Evolutionary conservation across 37 sponge, comb jelly and placozoan genomes (phyloP), one percentile per base, ranked within the genome.

Genomic region (Haliclona indistincta): DNA sequence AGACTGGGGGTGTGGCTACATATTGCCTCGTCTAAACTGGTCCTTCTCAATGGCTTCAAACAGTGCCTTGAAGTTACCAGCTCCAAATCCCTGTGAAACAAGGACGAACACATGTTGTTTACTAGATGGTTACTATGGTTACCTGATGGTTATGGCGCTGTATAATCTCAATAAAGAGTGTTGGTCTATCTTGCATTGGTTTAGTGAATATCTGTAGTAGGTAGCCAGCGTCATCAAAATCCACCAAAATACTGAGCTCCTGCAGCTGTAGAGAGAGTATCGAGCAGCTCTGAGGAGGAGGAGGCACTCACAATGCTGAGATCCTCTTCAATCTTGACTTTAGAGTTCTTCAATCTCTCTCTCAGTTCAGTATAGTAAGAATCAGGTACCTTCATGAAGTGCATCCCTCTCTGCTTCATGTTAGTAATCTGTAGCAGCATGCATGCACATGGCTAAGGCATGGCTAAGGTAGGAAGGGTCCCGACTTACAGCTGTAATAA

Each of bases 21-120:
- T 47, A 47, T 95, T 98, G 1, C 99, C 99, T 49, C 99, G 73
- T n/a, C 64, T 74, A 11, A 34, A 76, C 49, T 95, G 96, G 47
- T 95, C 99, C 1, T 37, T 23, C 51, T 98, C 99, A 41, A 98
- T 94, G 34, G 99, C 95, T 47, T 93, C 74, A 81, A 98, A 98
- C 39, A 98, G 80, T 49, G 99, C 81, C 74, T 98, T 91, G 89
- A 98, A 98, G 61, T 98, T 98, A n/a, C 99, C 99, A 63, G 94
- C 96, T 44, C 99, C 99, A 81, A 98, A 98, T 30, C 99, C 99
- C 97, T 97, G 64, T 33, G 73, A 39, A 15, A 28, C 25, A 69
- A 52, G 39, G 68, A 65, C 10, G 60, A 5, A n/a, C n/a, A n/a
- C n/a, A n/a, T n/a, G n/a, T n/a, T n/a, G n/a, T n/a, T n/a, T n/a